phyloP scores from a whole-genome alignment of 1,140 invertebrate species.

The Aplysia californica region DNA sequence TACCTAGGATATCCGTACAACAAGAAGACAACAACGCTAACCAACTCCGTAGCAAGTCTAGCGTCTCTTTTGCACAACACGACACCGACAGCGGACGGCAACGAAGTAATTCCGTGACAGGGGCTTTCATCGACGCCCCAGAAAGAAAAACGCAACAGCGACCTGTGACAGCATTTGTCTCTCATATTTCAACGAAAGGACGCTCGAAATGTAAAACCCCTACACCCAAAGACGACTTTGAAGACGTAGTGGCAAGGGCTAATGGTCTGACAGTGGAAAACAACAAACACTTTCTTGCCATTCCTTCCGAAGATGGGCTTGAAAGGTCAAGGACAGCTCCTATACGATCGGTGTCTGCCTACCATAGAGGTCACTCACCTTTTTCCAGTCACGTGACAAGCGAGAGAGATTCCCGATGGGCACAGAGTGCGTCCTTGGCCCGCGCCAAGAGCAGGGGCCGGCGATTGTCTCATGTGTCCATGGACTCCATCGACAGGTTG shows the following conservation, averaged over 20 bases:
- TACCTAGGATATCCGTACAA: not conserved
- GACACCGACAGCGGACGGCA: slow-evolving; percentile 26
- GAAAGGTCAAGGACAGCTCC: not conserved
- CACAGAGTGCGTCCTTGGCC: not conserved
- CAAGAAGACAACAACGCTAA: not conserved
- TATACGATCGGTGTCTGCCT: not conserved
- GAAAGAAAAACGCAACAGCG: not conserved
- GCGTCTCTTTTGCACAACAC: not conserved
- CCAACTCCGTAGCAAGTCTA: not conserved
- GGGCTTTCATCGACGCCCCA: slow-evolving; percentile 51
- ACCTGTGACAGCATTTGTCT: slow-evolving; percentile 8
- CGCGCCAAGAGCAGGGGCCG: not conserved
- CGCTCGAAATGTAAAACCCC: not conserved
- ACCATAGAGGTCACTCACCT: slow-evolving; percentile 5
- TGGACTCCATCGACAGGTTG: slow-evolving; percentile 43
- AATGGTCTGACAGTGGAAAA: not conserved
- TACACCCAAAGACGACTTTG: not conserved
- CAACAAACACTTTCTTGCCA: not conserved
- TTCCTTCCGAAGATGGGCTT: not conserved
- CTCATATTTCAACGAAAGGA: not conserved
- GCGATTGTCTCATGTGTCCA: slow-evolving; percentile 28
- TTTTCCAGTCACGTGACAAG: slow-evolving; percentile 37
- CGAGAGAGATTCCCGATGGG: slow-evolving; percentile 38
- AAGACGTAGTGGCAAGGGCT: not conserved
- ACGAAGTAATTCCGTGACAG: slow-evolving; percentile 55